These are phyloP conservation scores for Lissonota sp. DNA, from an alignment of 2,888 invertebrate genomes.

Conservation along the genomic window DNA sequence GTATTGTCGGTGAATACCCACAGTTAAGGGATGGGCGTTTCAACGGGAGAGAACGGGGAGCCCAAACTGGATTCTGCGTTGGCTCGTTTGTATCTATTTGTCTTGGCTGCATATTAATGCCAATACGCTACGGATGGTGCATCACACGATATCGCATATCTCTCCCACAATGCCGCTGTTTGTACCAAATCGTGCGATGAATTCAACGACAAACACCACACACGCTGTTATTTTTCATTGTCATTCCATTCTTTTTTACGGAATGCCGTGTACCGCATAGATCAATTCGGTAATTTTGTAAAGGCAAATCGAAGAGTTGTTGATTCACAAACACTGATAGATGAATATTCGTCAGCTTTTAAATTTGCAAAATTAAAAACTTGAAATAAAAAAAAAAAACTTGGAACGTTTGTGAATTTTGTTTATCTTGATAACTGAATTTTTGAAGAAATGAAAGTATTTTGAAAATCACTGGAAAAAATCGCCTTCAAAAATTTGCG, in stretches of 20 bases:
- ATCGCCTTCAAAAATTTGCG: no score
- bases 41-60: constrained; percentile 38
- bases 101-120: constrained; percentile 66
- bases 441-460: no score
- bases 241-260: not conserved
- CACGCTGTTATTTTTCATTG: not conserved
- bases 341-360: no score
- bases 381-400: no score
- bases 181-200: constrained; percentile 33
- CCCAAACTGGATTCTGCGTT: constrained; percentile 68
- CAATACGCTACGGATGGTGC: constrained; percentile 48
- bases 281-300: no score
- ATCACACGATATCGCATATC: constrained; percentile 19
- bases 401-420: no score
- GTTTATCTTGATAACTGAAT: no score
- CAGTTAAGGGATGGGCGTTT: not conserved
- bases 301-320: no score
- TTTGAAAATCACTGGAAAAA: no score
- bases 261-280: no score
- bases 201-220: constrained; percentile 6
- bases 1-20: constrained; percentile 37
- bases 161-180: constrained; percentile 15
- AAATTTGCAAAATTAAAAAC: no score
- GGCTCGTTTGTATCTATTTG: constrained; percentile 69
- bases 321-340: no score